These are phyloP conservation scores for Lepus europaeus DNA, from an alignment of 2,113 vertebrate species.

Conservation along the genomic window DNA sequence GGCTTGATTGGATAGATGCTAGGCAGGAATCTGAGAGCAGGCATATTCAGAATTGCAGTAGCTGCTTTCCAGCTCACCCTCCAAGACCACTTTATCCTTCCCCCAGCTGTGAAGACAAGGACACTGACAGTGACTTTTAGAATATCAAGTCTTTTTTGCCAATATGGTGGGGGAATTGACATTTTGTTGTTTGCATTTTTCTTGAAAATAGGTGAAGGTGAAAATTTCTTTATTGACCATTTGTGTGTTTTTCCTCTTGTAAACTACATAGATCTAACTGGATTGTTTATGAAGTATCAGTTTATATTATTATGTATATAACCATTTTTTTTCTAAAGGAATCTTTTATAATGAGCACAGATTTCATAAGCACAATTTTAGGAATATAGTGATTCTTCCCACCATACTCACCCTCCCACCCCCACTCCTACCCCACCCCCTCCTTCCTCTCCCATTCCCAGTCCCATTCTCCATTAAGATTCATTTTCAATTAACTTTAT, in stretches of 20 bases:
- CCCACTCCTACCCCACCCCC: too few species aligned
- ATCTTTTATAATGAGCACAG: too few species aligned
- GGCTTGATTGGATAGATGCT: background rate
- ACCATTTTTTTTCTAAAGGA: too few species aligned
- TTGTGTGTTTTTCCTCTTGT: slow-evolving; percentile 34
- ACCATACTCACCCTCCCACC: too few species aligned
- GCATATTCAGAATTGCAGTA: background rate
- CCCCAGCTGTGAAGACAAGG: background rate
- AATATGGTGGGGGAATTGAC: background rate
- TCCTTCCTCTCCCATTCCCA: too few species aligned
- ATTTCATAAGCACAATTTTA: too few species aligned
- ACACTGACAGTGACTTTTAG: background rate
- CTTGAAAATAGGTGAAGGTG: slow-evolving; percentile 23
- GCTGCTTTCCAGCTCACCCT: background rate
- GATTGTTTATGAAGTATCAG: background rate
- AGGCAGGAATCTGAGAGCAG: background rate
- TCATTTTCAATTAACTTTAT: too few species aligned
- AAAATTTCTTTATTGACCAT: slow-evolving; percentile 6
- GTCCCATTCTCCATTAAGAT: too few species aligned
- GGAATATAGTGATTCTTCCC: too few species aligned
- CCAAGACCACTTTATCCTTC: background rate
- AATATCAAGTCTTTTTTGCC: background rate
- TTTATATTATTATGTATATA: slow-evolving; percentile 35
- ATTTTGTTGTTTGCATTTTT: slow-evolving; percentile 57
- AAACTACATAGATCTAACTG: background rate